phyloP scores from a whole-genome alignment of 1,140 invertebrate species.

The Scaptomyza pallida region DNA sequence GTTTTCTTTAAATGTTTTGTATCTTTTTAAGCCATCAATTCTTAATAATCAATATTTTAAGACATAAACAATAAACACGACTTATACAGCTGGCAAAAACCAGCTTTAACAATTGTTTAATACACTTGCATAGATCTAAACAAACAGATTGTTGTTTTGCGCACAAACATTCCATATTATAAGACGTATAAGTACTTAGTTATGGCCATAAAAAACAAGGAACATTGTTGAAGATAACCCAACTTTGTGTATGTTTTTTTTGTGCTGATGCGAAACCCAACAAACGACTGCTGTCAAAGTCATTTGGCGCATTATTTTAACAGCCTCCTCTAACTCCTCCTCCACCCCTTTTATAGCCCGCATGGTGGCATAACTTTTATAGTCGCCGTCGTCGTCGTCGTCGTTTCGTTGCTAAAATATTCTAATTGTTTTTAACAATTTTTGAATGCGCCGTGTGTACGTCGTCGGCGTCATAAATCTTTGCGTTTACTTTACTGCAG shows the following conservation, averaged over 20 bases:
- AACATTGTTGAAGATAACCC: constrained; percentile 1
- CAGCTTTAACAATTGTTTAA: too few species aligned
- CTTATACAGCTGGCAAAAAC: too few species aligned
- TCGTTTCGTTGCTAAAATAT: constrained; percentile 72
- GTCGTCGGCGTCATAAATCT: constrained; percentile 67
- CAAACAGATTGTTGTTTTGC: too few species aligned
- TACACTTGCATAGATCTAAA: too few species aligned
- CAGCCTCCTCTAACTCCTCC: constrained; percentile 20
- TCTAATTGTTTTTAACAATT: constrained; percentile 82
- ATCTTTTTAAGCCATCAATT: too few species aligned
- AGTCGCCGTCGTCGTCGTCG: constrained; percentile 63
- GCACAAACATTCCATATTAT: constrained; percentile 66
- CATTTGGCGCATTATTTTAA: constrained; percentile 79
- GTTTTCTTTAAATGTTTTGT: too few species aligned
- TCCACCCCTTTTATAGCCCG: constrained; percentile 38
- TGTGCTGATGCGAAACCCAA: constrained; percentile 1
- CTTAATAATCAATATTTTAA: too few species aligned
- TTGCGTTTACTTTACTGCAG: constrained; percentile 47
- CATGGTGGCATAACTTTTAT: constrained; percentile 72
- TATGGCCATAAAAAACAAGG: constrained; percentile 64
- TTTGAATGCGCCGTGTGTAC: constrained; percentile 69
- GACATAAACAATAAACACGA: too few species aligned
- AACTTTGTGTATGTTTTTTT: too few species aligned
- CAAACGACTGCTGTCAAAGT: constrained; percentile 68
- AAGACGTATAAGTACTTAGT: constrained; percentile 78